Conservation (phyloP, 2,888 invertebrate genomes). For the Tetranychus truncatus region DNA sequence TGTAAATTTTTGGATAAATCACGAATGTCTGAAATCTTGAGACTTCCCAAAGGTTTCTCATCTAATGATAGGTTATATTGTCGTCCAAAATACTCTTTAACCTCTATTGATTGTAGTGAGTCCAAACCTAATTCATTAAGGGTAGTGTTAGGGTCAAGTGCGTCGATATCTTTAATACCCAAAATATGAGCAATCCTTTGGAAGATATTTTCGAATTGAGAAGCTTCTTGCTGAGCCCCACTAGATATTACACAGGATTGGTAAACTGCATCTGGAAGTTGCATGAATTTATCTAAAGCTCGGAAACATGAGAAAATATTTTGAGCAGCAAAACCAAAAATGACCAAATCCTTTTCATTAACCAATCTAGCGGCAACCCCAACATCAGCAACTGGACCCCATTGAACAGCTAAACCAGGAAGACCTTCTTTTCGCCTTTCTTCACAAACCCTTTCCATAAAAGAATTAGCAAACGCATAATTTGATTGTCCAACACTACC, state of each 20-base stretch:
- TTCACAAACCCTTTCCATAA: constrained; percentile 88
- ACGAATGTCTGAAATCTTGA: constrained; percentile 58
- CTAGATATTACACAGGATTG: constrained; percentile 1
- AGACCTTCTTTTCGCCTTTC: constrained; percentile 59
- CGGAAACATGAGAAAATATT: constrained; percentile 73
- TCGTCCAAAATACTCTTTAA: constrained; percentile 36
- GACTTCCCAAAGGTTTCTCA: constrained; percentile 24
- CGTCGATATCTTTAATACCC: constrained; percentile 59
- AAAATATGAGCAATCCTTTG: constrained; percentile 23
- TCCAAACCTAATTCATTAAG: constrained; percentile 39
- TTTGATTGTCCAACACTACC: constrained; percentile 91
- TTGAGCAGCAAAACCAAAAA: constrained; percentile 89
- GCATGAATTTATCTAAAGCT: constrained; percentile 60
- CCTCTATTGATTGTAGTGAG: constrained; percentile 32
- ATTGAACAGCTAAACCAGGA: constrained; percentile 79
- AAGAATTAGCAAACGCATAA: constrained; percentile 87
- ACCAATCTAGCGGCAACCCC: constrained; percentile 74
- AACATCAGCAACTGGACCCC: constrained; percentile 96
- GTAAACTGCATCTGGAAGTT: background rate
- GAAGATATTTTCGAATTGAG: constrained; percentile 8
- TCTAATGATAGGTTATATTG: background rate
- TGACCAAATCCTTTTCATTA: constrained; percentile 66
- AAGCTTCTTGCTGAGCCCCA: background rate
- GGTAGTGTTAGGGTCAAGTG: constrained; percentile 49
- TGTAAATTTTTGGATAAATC: constrained; percentile 22